A percentile compares a stretch with the other conserved stretches of the same genome.
These are phyloP conservation scores for Sciurus carolinensis DNA, from an alignment of 2,797 vertebrate species.

Conservation along the genomic window DNA sequence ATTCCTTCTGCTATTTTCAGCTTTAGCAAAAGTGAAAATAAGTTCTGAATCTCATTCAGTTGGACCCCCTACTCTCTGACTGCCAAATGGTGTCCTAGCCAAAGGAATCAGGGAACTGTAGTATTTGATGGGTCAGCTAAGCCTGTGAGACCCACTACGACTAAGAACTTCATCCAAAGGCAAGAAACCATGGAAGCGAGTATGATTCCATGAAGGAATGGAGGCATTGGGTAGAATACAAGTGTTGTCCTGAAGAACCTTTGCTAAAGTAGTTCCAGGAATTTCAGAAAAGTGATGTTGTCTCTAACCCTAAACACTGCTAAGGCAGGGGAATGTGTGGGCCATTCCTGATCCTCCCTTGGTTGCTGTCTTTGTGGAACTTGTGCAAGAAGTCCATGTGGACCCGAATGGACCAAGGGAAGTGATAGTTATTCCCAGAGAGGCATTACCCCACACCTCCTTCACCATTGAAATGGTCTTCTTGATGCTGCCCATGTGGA, in stretches of 20 bases:
- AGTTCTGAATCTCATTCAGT: not conserved
- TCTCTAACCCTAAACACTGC: not conserved
- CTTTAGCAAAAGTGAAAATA: not conserved
- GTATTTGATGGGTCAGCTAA: not conserved
- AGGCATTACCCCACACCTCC: not conserved
- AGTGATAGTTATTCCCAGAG: not conserved
- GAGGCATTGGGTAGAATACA: not conserved
- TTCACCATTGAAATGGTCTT: not conserved
- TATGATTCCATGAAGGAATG: not conserved
- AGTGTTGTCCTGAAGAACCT: not conserved
- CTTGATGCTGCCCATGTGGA: not conserved
- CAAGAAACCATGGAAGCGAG: not conserved
- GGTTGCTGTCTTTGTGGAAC: not conserved
- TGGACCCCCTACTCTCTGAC: not conserved
- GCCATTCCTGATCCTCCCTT: not conserved
- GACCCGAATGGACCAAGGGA: not conserved
- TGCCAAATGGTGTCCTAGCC: not conserved
- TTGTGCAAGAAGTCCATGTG: not conserved
- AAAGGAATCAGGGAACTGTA: not conserved
- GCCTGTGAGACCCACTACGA: not conserved
- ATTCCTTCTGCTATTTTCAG: not conserved
- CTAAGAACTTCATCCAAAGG: not conserved
- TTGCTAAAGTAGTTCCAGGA: not conserved
- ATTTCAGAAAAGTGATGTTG: not conserved
- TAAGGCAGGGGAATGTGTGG: not conserved